Percentiles rank a stretch among this genome's conserved stretches.
These are phyloP conservation scores for Rhagium mordax DNA, from an alignment of 2,888 invertebrate species.

Conservation along the genomic window DNA sequence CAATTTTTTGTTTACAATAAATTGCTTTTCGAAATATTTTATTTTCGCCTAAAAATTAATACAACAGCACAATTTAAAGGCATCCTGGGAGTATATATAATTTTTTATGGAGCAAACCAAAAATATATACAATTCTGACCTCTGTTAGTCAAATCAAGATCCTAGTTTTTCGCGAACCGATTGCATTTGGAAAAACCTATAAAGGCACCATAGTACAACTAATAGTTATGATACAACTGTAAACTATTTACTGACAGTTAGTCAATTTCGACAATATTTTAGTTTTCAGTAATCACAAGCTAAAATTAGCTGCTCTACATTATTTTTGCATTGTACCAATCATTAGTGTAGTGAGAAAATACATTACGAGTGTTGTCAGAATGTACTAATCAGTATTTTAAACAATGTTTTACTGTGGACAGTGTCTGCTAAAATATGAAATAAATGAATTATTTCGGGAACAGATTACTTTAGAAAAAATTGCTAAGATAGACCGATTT, in stretches of 20 bases:
- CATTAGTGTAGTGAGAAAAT: neutral
- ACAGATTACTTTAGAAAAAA: too few relatives aligned
- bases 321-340: neutral
- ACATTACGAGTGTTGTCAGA: neutral
- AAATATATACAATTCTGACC: slow-evolving; percentile 19
- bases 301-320: neutral
- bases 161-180: neutral
- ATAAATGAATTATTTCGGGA: too few relatives aligned
- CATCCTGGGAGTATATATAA: slow-evolving; percentile 36
- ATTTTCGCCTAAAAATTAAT: slow-evolving; percentile 32
- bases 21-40: slow-evolving; percentile 21
- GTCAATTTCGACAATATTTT: too few relatives aligned
- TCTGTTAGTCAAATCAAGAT: neutral
- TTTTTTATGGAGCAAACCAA: slow-evolving; percentile 16
- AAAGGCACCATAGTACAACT: neutral
- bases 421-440: neutral
- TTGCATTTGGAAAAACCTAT: neutral
- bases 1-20: slow-evolving; percentile 33
- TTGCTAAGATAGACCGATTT: too few relatives aligned
- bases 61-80: slow-evolving; percentile 45
- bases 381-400: neutral
- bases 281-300: too few relatives aligned
- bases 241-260: too few relatives aligned
- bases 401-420: neutral
- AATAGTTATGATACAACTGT: neutral